Conservation (phyloP, 2,797 vertebrate species). For the Manis pentadactyla region DNA sequence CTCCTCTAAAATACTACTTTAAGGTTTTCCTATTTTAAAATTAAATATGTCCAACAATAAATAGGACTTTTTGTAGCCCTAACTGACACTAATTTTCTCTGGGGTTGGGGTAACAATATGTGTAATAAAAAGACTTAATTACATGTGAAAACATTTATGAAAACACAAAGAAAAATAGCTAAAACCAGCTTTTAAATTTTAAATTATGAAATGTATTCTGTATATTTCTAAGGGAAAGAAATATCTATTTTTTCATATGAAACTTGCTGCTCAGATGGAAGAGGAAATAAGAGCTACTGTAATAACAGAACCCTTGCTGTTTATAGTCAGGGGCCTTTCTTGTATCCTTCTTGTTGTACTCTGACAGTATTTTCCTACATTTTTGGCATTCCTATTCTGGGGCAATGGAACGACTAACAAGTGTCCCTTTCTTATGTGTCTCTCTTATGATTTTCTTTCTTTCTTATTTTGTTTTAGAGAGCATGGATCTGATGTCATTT, state of each 20-base stretch:
- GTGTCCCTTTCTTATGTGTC: conserved; percentile 78
- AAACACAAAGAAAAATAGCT: neutral
- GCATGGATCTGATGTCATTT: conserved; percentile 93
- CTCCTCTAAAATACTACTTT: neutral
- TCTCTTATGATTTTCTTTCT: conserved; percentile 76
- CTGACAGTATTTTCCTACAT: conserved; percentile 64
- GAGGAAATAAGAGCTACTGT: neutral
- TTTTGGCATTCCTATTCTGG: conserved; percentile 78
- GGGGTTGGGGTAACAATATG: conserved; percentile 5
- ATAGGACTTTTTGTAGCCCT: conserved; percentile 50
- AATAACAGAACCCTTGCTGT: conserved; percentile 46
- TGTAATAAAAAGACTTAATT: conserved; percentile 49
- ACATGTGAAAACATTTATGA: neutral
- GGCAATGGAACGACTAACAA: conserved; percentile 76
- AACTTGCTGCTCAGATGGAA: conserved; percentile 30
- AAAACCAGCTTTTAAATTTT: conserved; percentile 16
- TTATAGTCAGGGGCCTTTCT: conserved; percentile 63
- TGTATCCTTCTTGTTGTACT: conserved; percentile 62
- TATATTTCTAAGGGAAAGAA: conserved; percentile 60
- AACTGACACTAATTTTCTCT: conserved; percentile 60
- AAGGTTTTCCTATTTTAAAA: conserved; percentile 42
- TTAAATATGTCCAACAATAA: neutral
- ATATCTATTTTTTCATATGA: conserved; percentile 5
- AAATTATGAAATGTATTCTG: conserved; percentile 19
- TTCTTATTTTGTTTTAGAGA: conserved; percentile 87